Evolutionary conservation across 35 echinoderm and acorn worm genomes (phyloP), one percentile per base, ranked within the genome.

Genomic region (Chiridota heheva): DNA sequence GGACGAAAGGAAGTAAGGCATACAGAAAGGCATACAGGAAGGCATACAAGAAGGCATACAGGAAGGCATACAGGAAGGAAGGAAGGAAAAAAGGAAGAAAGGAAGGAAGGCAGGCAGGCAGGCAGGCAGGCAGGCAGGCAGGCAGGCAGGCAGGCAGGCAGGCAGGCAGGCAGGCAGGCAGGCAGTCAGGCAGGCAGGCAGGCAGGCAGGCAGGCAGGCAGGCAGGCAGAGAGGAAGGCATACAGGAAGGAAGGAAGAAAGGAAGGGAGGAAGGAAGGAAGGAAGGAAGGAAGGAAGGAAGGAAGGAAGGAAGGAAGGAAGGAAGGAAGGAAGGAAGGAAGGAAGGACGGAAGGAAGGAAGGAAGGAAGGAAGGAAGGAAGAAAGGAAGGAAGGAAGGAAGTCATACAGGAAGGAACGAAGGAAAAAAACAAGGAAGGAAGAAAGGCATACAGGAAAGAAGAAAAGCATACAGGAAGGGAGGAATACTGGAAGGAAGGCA

Each of bases 61-160:
- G n/a, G n/a, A n/a, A n/a, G n/a, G n/a, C n/a, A n/a, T n/a, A n/a
- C n/a, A n/a, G n/a, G n/a, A 31, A 65, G 61, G 29, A 31, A 65
- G 61, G 29, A 31, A 65, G 61, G 29, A 31, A 65, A 28, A 65
- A 31, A 65, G 61, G 29, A 31, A 65, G 61, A 65, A 31, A 65
- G 61, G 29, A 31, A 65, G 61, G 29, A 31, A 65, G 61, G 29
- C 7, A 65, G 61, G 29, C 7, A 65, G 28, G 29, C 7, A 29
- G 61, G 29, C 7, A 65, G 28, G 47, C 8, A 51, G n/a, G 47
- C 8, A 51, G n/a, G 47, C 8, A 51, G n/a, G 47, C 8, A 51
- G n/a, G 47, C 8, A 51, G n/a, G 47, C 8, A 51, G n/a, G 47
- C 8, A 51, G n/a, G 47, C 8, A 51, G n/a, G 47, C 8, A 51